Evolutionary conservation across 1,140 invertebrate genomes (phyloP).

Genomic region (Cydia splendana): DNA sequence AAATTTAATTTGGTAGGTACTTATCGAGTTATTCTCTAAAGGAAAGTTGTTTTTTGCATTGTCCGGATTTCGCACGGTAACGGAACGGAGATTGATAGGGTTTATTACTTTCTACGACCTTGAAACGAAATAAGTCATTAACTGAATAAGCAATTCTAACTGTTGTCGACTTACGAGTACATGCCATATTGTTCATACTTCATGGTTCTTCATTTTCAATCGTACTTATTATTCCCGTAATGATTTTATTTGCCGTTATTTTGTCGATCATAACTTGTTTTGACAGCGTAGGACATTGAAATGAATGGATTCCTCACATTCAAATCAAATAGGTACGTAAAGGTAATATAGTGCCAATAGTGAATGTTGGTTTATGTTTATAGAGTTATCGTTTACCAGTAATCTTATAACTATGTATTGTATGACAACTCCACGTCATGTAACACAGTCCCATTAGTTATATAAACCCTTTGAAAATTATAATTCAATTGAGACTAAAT

Average conservation of each 20-base stretch:
- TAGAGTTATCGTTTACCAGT: not conserved
- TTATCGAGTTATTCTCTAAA: conserved; percentile 37
- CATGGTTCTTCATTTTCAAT: not conserved
- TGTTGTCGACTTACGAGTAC: not conserved
- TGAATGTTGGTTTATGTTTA: not conserved
- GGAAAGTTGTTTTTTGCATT: conserved; percentile 41
- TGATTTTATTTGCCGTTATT: not conserved
- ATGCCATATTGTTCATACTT: not conserved
- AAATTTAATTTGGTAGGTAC: conserved; percentile 41
- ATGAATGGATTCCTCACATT: no score
- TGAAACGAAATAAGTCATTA: conserved; percentile 46
- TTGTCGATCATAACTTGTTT: not conserved
- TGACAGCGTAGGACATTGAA: no score
- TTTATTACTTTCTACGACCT: conserved; percentile 44
- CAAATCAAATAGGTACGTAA: no score
- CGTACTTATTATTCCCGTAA: not conserved
- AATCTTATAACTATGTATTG: not conserved
- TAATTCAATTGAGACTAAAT: conserved; percentile 13
- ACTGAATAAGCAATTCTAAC: conserved; percentile 23
- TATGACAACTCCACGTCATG: not conserved
- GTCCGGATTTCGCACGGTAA: conserved; percentile 48
- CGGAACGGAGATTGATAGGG: conserved; percentile 41
- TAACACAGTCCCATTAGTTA: conserved; percentile 3
- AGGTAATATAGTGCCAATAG: no score
- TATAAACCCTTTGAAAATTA: conserved; percentile 11